phyloP scores from a whole-genome alignment of 1,140 invertebrate species.

The Ostrea edulis region DNA sequence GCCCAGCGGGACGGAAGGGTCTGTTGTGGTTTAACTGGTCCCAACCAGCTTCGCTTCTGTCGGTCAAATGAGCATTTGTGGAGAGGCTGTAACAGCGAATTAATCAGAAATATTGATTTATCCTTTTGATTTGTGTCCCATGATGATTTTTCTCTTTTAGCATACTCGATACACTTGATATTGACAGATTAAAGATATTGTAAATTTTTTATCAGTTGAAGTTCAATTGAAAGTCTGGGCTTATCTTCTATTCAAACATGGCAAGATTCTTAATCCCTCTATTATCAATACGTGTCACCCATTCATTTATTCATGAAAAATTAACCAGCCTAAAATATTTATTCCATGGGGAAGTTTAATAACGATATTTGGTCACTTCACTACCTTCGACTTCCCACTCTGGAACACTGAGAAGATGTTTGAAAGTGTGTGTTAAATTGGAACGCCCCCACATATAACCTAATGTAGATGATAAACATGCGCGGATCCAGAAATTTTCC shows the following conservation, averaged over 20 bases:
- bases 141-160: neutral
- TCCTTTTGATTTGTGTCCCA: neutral
- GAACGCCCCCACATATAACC: too few species aligned
- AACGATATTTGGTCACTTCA: too few species aligned
- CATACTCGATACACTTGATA: neutral
- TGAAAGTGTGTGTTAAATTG: too few species aligned
- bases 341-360: neutral
- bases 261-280: conserved; percentile 22
- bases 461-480: too few species aligned
- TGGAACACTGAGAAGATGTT: too few species aligned
- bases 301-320: neutral
- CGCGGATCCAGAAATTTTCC: too few species aligned
- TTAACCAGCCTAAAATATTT: neutral
- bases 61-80: conserved; percentile 21
- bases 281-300: neutral
- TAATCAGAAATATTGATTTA: conserved; percentile 26
- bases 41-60: neutral
- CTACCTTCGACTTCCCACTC: too few species aligned
- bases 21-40: neutral
- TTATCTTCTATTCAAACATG: conserved; percentile 27
- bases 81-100: neutral
- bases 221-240: neutral
- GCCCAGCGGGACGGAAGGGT: conserved; percentile 1
- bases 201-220: conserved; percentile 17
- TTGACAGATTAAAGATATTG: neutral